Conservation (phyloP, 2,888 invertebrate genomes). For the Flabesymbios commensalis region DNA sequence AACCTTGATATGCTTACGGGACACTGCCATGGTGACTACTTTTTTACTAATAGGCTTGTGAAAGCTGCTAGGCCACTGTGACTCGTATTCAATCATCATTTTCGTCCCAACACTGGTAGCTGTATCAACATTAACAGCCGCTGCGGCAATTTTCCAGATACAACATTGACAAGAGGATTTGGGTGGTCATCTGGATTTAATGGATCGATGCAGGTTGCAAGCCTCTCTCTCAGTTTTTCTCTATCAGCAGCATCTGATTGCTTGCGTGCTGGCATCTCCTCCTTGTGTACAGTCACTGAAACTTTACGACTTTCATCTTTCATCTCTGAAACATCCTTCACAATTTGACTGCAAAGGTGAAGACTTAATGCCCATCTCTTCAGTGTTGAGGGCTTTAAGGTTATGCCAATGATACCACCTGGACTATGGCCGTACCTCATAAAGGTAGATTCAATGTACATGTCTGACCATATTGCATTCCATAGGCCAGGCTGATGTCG, state of each 20-base stretch:
- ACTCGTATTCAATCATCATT: slow-evolving; percentile 6
- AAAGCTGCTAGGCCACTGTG: slow-evolving; percentile 8
- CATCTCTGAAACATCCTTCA: slow-evolving; percentile 6
- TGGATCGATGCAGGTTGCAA: slow-evolving; percentile 23
- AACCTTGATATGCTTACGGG: slow-evolving; percentile 7
- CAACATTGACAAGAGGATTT: slow-evolving; percentile 8
- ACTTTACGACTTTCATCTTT: background rate
- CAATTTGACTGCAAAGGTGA: slow-evolving; percentile 24
- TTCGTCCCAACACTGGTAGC: slow-evolving; percentile 6
- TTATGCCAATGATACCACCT: slow-evolving; percentile 37
- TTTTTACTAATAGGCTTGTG: background rate
- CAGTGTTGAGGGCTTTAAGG: slow-evolving; percentile 30
- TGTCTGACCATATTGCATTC: slow-evolving; percentile 33
- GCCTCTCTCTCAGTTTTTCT: slow-evolving; percentile 11
- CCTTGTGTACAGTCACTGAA: slow-evolving; percentile 20
- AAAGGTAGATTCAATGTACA: slow-evolving; percentile 41
- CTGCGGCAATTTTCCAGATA: slow-evolving; percentile 10
- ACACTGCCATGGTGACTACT: slow-evolving; percentile 15
- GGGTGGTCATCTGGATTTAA: slow-evolving; percentile 11
- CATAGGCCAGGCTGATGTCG: slow-evolving; percentile 18
- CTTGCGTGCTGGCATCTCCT: slow-evolving; percentile 23
- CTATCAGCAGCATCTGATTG: slow-evolving; percentile 21
- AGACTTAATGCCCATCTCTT: slow-evolving; percentile 36
- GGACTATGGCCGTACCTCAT: slow-evolving; percentile 41
- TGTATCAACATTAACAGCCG: slow-evolving; percentile 13